These are phyloP conservation scores for Tetragonisca angustula DNA, from an alignment of 2,888 invertebrate species.

Conservation along the genomic window DNA sequence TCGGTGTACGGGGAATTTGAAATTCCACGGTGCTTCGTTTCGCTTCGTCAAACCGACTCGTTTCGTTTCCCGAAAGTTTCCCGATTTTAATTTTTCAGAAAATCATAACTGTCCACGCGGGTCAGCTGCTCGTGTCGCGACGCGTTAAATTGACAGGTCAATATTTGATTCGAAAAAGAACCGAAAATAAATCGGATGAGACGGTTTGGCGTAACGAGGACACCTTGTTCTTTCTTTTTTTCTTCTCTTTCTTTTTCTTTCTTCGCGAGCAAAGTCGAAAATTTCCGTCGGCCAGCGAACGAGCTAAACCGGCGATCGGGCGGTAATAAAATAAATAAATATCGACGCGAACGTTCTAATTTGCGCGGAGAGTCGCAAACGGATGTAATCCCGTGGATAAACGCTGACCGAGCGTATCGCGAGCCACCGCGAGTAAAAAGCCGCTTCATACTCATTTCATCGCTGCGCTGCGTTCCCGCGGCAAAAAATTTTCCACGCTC, in stretches of 20 bases:
- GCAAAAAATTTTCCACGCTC: constrained; percentile 18
- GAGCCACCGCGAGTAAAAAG: constrained; percentile 6
- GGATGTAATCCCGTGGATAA: constrained; percentile 39
- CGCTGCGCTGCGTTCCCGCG: neutral
- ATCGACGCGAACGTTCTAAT: constrained; percentile 30
- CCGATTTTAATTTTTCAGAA: neutral
- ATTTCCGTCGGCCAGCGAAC: neutral
- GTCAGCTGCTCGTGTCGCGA: neutral
- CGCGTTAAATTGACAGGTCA: neutral
- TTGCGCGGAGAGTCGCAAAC: constrained; percentile 20
- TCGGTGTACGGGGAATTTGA: no score
- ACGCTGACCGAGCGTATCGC: constrained; percentile 5
- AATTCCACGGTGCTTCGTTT: no score
- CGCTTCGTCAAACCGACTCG: neutral
- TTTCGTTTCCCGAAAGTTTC: neutral
- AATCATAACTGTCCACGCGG: neutral
- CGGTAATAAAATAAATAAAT: constrained; percentile 44
- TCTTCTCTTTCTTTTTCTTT: neutral
- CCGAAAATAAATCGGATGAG: neutral
- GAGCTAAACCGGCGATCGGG: constrained; percentile 17
- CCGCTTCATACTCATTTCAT: neutral
- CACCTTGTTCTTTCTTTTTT: neutral
- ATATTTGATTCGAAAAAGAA: neutral
- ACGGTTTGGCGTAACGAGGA: neutral
- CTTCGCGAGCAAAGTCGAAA: neutral